Evolutionary conservation across 2,113 vertebrate species (phyloP), one percentile per base, ranked within the genome.

Genomic region (Otolemur garnettii): DNA sequence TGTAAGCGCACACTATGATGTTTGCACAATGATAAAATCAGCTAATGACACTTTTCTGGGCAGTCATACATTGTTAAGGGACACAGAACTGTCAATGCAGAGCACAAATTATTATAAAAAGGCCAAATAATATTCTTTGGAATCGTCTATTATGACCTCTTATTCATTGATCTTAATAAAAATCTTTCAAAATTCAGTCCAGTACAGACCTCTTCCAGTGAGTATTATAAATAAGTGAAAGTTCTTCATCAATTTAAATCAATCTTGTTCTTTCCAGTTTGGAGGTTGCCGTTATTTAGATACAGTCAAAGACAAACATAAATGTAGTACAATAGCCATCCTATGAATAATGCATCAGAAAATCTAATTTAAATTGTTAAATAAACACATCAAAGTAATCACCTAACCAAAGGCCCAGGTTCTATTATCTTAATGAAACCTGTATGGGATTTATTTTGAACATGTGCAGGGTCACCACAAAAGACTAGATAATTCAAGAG

Each of bases 361-460:
- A 85, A 81, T 82, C 64, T 87, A 81, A 62, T 7, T 75, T 74
- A 97, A 87, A 74, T 30, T 68, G 10, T 62, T 28, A 82, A 91
- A 86, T 92, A 84, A 75, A 86, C 19, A 88, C 69, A 77, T 42
- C 45, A 91, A 95, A 69, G 24, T 80, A 60, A 71, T 86, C 14
- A 57, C n/a, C 19, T 45, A 92, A 90, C 21, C 12, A 33, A 95
- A 92, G 10, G 59, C 24, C 5, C 7, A 45, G 19, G 9, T 75
- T 45, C 75, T 74, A 33, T 68, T 62, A 84, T 80, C 96, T 96
- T 96, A 95, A 85, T 81, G 57, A 74, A 2, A 85, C 15, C 59
- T 38, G 88, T 60, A 87, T 42, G 71, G 2, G 17, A 94, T 93
- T 90, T 95, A 90, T 95, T 90, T 95, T 96, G 68, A 84, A 22